Evolutionary conservation across 2,888 invertebrate genomes (phyloP).

Genomic region (Apamea anceps): DNA sequence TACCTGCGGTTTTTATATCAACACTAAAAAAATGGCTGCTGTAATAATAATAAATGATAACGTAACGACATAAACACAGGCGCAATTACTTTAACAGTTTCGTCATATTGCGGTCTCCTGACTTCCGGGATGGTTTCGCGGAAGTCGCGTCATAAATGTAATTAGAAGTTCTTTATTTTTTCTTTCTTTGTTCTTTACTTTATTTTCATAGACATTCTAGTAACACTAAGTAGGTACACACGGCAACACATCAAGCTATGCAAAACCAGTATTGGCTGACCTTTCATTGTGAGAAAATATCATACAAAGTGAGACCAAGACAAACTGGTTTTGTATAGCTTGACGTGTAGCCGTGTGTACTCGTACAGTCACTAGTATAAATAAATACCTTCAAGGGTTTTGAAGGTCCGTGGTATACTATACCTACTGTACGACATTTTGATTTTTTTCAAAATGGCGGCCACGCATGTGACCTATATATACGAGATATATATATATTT

Average conservation of each 20-base stretch:
- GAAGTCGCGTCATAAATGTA: constrained; percentile 9
- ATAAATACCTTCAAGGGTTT: background rate
- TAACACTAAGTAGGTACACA: too few relatives aligned
- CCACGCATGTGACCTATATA: too few relatives aligned
- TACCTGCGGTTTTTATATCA: constrained; percentile 17
- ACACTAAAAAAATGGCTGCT: constrained; percentile 7
- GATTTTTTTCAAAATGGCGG: background rate
- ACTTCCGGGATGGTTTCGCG: constrained; percentile 37
- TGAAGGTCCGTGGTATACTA: background rate
- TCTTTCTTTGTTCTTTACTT: too few relatives aligned
- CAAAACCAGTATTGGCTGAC: too few relatives aligned
- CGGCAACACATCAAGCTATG: too few relatives aligned
- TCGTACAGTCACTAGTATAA: background rate
- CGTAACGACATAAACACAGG: constrained; percentile 26
- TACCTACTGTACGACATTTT: background rate
- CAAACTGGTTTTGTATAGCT: too few relatives aligned
- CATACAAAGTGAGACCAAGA: too few relatives aligned
- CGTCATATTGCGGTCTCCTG: constrained; percentile 32
- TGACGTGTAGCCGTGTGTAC: too few relatives aligned
- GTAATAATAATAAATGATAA: constrained; percentile 41
- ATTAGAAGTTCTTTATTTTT: background rate
- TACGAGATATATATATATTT: too few relatives aligned
- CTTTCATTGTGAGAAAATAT: too few relatives aligned
- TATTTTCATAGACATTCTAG: background rate
- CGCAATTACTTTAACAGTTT: constrained; percentile 28